Evolutionary conservation across 2,797 vertebrate species (phyloP).

Genomic region (Rhabdophis nuchalis): DNA sequence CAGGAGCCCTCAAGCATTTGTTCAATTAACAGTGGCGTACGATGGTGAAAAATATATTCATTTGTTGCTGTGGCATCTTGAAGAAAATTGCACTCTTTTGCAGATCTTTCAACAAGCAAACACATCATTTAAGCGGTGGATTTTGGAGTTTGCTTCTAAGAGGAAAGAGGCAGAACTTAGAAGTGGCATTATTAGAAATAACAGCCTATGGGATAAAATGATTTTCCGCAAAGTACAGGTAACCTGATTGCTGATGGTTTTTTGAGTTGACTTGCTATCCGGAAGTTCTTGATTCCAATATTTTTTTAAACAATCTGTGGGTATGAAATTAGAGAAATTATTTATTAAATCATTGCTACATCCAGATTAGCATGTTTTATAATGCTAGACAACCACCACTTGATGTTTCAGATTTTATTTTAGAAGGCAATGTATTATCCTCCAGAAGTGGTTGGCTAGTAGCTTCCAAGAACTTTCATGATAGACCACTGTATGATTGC

Average conservation of each 20-base stretch:
- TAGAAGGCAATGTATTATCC: background rate
- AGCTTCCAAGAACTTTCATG: background rate
- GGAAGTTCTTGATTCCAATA: background rate
- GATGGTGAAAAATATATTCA: background rate
- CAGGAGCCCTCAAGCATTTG: background rate
- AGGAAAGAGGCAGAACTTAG: conserved; percentile 91
- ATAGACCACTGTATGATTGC: background rate
- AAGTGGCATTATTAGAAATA: conserved; percentile 85
- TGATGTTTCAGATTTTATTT: background rate
- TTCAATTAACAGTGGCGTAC: background rate
- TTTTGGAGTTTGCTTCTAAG: conserved; percentile 89
- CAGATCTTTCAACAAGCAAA: conserved; percentile 93
- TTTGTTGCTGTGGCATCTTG: conserved; percentile 7
- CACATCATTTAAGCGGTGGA: conserved; percentile 86
- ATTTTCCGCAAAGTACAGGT: conserved; percentile 97
- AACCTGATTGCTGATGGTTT: conserved; percentile 3
- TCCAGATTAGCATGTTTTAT: background rate
- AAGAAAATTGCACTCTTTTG: background rate
- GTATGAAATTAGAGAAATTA: background rate
- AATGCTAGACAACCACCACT: background rate
- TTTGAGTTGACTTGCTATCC: background rate
- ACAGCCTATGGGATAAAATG: conserved; percentile 94
- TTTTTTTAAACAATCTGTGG: background rate
- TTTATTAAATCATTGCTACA: background rate
- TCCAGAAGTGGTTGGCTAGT: background rate